Evolutionary conservation across 64 coral and sea anemone species (phyloP).

Genomic region (Montipora cactus): DNA sequence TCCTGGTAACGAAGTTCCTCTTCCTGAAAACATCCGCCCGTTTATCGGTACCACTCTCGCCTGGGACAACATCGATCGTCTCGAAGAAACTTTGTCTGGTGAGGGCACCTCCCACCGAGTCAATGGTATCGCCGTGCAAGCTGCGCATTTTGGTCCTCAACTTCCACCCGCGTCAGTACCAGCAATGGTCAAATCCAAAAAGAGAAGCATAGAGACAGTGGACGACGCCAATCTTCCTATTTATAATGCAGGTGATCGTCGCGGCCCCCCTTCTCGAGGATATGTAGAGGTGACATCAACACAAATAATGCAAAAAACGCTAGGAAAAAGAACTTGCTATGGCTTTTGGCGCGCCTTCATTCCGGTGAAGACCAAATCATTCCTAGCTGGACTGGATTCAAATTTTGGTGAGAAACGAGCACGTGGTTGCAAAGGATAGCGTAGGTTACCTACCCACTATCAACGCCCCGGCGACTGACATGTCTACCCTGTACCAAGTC

Average conservation of each 20-base stretch:
- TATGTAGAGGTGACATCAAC: slow-evolving; percentile 32
- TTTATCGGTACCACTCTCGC: too few species aligned
- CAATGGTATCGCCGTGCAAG: too few species aligned
- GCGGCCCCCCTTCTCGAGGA: slow-evolving; percentile 23
- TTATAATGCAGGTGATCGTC: neutral
- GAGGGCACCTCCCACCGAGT: too few species aligned
- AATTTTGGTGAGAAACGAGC: slow-evolving; percentile 45
- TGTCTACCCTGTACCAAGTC: slow-evolving; percentile 42
- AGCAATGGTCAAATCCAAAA: too few species aligned
- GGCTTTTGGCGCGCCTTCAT: slow-evolving; percentile 52
- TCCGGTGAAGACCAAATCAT: slow-evolving; percentile 21
- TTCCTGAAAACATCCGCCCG: too few species aligned
- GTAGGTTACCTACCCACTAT: slow-evolving; percentile 57
- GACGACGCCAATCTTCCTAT: too few species aligned
- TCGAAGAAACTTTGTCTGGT: too few species aligned
- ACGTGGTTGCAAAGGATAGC: slow-evolving; percentile 33
- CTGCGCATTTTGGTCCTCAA: too few species aligned
- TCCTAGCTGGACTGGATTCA: slow-evolving; percentile 61
- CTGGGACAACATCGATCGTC: too few species aligned
- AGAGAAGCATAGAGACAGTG: too few species aligned
- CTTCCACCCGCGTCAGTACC: too few species aligned
- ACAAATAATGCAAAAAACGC: neutral
- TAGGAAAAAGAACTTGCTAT: slow-evolving; percentile 51
- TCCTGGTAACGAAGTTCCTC: too few species aligned
- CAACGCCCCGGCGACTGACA: slow-evolving; percentile 47